A percentile compares a stretch with the other conserved stretches of the same genome.
Conservation (phyloP, 64 coral and sea anemone species). For the Pachyseris speciosa region DNA sequence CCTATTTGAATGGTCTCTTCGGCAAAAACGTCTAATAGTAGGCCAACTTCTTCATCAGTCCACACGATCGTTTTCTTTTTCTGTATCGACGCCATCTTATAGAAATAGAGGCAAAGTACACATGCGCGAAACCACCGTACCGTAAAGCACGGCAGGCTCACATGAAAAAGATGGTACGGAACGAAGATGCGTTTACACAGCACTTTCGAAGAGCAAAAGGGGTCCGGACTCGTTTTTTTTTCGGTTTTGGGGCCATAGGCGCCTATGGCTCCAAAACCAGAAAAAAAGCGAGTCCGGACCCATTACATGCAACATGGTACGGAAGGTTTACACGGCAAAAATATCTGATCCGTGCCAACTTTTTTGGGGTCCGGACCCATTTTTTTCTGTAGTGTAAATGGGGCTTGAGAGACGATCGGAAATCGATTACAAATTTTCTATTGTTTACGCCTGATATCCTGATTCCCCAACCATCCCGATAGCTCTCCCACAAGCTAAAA, state of each 20-base stretch:
- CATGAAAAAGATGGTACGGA: neutral
- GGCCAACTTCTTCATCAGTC: conserved; percentile 15
- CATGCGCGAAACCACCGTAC: conserved; percentile 1
- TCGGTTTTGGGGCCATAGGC: neutral
- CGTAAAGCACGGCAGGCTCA: neutral
- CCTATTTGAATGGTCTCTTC: conserved; percentile 5
- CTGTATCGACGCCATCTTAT: neutral
- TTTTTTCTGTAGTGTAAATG: conserved; percentile 1
- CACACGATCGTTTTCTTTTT: conserved; percentile 16
- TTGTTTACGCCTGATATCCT: no score
- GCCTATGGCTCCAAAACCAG: no score
- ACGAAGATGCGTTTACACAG: neutral
- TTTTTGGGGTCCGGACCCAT: neutral
- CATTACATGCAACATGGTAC: no score
- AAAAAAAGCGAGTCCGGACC: no score
- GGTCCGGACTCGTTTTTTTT: neutral
- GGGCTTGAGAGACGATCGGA: no score
- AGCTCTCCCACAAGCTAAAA: no score
- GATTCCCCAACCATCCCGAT: no score
- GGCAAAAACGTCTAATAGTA: conserved; percentile 17
- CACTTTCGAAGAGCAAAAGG: neutral
- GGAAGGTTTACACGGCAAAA: neutral
- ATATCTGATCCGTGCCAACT: neutral
- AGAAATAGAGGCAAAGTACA: neutral
- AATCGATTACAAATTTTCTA: no score